These are phyloP conservation scores for Lithodes maja DNA, from an alignment of 2,888 invertebrate species.

Conservation along the genomic window DNA sequence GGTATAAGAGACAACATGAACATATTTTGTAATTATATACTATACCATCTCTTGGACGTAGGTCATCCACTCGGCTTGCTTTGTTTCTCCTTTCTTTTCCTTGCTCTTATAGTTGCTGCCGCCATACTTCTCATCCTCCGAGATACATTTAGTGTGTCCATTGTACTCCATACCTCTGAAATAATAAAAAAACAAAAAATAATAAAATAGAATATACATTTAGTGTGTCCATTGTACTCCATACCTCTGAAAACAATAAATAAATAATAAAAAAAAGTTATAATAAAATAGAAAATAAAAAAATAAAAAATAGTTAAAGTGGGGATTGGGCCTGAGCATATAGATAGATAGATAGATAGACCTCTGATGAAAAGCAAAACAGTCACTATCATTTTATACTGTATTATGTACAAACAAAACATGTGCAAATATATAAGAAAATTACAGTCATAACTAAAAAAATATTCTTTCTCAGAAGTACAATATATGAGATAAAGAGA, in stretches of 20 bases:
- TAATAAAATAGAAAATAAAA: no score
- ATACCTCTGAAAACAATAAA: constrained; percentile 76
- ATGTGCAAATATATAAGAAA: no score
- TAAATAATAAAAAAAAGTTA: no score
- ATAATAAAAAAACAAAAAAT: no score
- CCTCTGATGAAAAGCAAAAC: no score
- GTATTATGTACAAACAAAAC: no score
- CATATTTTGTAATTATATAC: not conserved
- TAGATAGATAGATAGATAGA: no score
- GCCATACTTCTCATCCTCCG: constrained; percentile 91
- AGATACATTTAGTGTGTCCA: constrained; percentile 88
- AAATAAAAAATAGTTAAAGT: constrained; percentile 82
- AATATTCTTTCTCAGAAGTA: no score
- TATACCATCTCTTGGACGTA: constrained; percentile 78
- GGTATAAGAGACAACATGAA: not conserved
- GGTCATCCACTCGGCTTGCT: constrained; percentile 89
- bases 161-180: constrained; percentile 82
- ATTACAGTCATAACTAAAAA: no score
- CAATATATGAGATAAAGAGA: no score
- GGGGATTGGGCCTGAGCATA: constrained; percentile 39
- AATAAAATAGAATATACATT: constrained; percentile 80
- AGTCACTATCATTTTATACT: no score
- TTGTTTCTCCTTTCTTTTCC: constrained; percentile 88
- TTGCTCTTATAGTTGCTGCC: constrained; percentile 84
- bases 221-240: constrained; percentile 85